Percentiles rank a stretch among this genome's conserved stretches.
These are phyloP conservation scores for Fratercula arctica DNA, from an alignment of 2,797 vertebrate species.

Conservation along the genomic window DNA sequence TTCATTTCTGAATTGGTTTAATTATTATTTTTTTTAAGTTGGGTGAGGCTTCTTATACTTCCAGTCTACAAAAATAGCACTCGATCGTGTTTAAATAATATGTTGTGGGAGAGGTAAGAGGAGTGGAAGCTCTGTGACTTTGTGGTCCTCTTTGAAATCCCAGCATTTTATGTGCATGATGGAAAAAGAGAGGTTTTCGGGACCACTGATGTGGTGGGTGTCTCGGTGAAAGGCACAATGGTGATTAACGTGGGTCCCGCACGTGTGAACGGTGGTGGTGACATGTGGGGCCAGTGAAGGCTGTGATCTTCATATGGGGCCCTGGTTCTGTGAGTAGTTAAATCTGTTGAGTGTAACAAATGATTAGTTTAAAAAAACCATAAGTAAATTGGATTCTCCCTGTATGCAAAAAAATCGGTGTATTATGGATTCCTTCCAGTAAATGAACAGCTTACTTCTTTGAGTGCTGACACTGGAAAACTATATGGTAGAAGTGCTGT, in stretches of 20 bases:
- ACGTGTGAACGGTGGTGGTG: background rate
- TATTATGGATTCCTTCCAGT: background rate
- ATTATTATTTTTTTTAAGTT: background rate
- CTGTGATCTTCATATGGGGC: background rate
- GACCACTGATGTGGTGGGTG: background rate
- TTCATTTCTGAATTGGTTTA: background rate
- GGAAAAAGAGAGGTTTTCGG: background rate
- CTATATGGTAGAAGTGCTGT: background rate
- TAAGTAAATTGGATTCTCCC: background rate
- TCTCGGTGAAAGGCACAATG: background rate
- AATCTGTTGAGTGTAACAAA: background rate
- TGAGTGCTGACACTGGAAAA: background rate
- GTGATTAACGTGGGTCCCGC: rapidly evolving
- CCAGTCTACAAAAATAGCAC: background rate
- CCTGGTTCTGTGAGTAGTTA: background rate
- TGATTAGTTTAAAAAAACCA: too few species aligned
- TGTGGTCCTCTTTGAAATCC: background rate
- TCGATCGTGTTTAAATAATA: background rate
- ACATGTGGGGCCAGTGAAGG: background rate
- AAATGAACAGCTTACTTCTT: background rate
- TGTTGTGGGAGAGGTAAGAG: background rate
- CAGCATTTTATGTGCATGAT: background rate
- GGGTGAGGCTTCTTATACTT: background rate
- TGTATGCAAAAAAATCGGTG: background rate
- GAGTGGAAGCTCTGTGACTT: background rate